phyloP scores from a whole-genome alignment of 92 coral and sea anemone genomes.

The Plumapathes pennacea region DNA sequence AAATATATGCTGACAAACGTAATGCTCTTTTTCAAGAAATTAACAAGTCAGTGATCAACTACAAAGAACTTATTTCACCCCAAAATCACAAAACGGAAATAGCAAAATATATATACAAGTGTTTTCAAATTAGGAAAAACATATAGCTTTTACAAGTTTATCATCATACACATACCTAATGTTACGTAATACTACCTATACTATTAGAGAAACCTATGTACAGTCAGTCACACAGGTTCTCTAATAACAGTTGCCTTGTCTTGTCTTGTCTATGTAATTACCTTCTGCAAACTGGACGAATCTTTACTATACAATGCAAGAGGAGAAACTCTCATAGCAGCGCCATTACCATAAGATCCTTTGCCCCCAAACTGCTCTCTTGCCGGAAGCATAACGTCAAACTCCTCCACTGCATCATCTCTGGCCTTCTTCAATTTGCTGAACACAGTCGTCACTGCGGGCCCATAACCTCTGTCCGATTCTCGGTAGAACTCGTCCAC shows the following conservation, averaged over 20 bases:
- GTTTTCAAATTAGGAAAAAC: too few species aligned
- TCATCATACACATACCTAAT: too few species aligned
- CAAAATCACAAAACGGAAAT: too few species aligned
- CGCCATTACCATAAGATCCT: constrained; percentile 97
- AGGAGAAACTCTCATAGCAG: constrained; percentile 95
- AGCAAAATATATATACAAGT: too few species aligned
- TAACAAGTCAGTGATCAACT: too few species aligned
- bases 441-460: constrained; percentile 78
- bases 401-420: constrained; percentile 31
- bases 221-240: constrained; percentile 8
- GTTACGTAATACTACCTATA: too few species aligned
- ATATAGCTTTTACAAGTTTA: too few species aligned
- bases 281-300: constrained; percentile 58
- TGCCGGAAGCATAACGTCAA: constrained; percentile 86
- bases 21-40: too few species aligned
- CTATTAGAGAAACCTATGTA: too few species aligned
- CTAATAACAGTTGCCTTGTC: constrained; percentile 2
- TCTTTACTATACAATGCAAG: constrained; percentile 71
- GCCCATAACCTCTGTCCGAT: constrained; percentile 78
- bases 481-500: constrained; percentile 71
- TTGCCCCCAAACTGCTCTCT: constrained; percentile 84
- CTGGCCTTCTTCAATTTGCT: constrained; percentile 28
- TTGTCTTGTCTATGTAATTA: background rate
- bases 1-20: too few species aligned
- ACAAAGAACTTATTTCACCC: too few species aligned